phyloP scores from a whole-genome alignment of 2,797 vertebrate species.

The Sorex maritimensis region DNA sequence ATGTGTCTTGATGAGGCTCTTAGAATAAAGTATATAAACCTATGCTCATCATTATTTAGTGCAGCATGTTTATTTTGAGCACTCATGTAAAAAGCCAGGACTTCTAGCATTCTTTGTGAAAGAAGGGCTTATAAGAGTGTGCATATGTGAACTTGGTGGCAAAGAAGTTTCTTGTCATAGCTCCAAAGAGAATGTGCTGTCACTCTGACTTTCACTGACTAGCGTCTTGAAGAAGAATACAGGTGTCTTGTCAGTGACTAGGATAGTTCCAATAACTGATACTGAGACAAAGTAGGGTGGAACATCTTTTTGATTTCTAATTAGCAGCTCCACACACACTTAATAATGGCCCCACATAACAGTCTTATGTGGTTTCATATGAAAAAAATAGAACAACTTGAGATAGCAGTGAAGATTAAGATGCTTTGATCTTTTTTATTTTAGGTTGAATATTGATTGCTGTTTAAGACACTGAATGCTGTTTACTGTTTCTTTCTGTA shows the following conservation, averaged over 20 bases:
- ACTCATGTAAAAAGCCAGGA: slow-evolving; percentile 39
- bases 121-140: slow-evolving; percentile 71
- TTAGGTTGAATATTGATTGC: slow-evolving; percentile 22
- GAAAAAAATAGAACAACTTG: neutral
- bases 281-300: slow-evolving; percentile 26
- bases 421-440: slow-evolving; percentile 21
- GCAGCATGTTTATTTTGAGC: slow-evolving; percentile 6
- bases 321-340: slow-evolving; percentile 45
- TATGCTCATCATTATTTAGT: slow-evolving; percentile 60
- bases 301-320: slow-evolving; percentile 39
- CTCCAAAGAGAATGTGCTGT: slow-evolving; percentile 64
- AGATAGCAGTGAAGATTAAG: slow-evolving; percentile 4
- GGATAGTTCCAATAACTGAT: slow-evolving; percentile 42
- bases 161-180: slow-evolving; percentile 74
- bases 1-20: slow-evolving; percentile 11
- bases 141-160: slow-evolving; percentile 68
- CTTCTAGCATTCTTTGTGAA: slow-evolving; percentile 55
- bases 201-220: slow-evolving; percentile 63
- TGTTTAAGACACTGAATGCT: slow-evolving; percentile 24
- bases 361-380: slow-evolving; percentile 61
- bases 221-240: slow-evolving; percentile 70
- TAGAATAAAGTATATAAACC: slow-evolving; percentile 51
- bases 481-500: neutral
- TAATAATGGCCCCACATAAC: slow-evolving; percentile 14
- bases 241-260: slow-evolving; percentile 70